Base-by-base conservation (phyloP, 1,140 invertebrate genomes). In the Sinella curviseta region DNA sequence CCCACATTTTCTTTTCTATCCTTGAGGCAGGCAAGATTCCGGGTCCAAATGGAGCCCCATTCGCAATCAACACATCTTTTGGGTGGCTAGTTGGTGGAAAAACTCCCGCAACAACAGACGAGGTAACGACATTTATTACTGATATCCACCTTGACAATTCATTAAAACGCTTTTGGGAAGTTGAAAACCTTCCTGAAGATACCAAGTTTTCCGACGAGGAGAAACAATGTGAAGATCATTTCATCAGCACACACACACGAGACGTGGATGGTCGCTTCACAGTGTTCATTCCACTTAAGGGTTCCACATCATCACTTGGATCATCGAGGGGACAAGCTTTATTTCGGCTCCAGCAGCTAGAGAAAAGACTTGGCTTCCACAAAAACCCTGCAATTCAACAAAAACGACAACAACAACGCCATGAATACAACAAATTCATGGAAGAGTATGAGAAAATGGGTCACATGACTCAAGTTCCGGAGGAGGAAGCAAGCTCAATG, bases 361-460 rank as follows among this genome's bases (percentile, higher is more conserved):
- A 33, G 30, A 31, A 36, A 20, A 8, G 70, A 14, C 70, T 31
- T 2, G 14, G 12, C 24, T 3, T n/a, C 24, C 14, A 60, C 24
- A n/a, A 26, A 12, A 26, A 26, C 24, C 12, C 24, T 14, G 24
- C 12, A 26, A 60, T 60, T n/a, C 57, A 60, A 60, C 12, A 12
- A 26, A 60, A 60, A 48, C 8, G 39, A 8, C 39, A 17, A 34
- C 17, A 12, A 14, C 34, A 74, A 17, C 24, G 70, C 8, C n/a
- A 28, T 8, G 70, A 74, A 26, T 74, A 74, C 70, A 74, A 74
- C 70, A 31, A 74, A 16, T 74, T 74, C 30, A 74, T 74, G 70
- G 12, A 28, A 8, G 16, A 74, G 26, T 74, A 74, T 24, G 70
- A 74, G 31, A 2, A 8, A 1, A 8, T 74, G 4, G 70, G 70